Evolutionary conservation across 2,797 vertebrate genomes (phyloP).

Genomic region (Setipinna tenuifilis): DNA sequence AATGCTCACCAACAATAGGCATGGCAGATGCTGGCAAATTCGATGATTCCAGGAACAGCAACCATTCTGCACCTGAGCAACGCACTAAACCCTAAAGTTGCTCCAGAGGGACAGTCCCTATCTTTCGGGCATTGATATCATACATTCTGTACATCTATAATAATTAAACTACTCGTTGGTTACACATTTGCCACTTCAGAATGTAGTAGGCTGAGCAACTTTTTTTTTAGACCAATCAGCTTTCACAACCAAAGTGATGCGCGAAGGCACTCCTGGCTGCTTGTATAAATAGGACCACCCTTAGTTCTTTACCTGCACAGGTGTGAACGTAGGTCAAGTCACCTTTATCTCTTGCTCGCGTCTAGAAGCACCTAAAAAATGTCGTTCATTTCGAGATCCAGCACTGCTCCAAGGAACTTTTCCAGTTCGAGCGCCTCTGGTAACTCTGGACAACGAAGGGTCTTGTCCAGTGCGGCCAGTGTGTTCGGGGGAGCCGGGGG

Average conservation of each 20-base stretch:
- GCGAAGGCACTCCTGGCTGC: not conserved
- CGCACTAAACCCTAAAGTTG: too few species aligned
- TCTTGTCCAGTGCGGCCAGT: slow-evolving; percentile 33
- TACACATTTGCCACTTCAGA: not conserved
- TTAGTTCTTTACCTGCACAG: slow-evolving; percentile 40
- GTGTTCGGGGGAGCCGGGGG: slow-evolving; percentile 36
- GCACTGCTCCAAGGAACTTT: slow-evolving; percentile 30
- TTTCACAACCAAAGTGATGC: not conserved
- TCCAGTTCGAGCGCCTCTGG: slow-evolving; percentile 37
- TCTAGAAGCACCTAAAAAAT: slow-evolving; percentile 16
- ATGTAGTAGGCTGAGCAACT: not conserved
- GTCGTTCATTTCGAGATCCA: slow-evolving; percentile 32
- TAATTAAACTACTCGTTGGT: not conserved
- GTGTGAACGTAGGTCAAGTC: slow-evolving; percentile 22
- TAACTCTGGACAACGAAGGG: not conserved
- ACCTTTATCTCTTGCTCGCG: slow-evolving; percentile 14
- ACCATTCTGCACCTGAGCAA: too few species aligned
- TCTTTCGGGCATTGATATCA: too few species aligned
- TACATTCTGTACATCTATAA: not conserved
- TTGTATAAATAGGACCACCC: slow-evolving; percentile 44
- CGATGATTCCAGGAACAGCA: too few species aligned
- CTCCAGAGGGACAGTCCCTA: too few species aligned
- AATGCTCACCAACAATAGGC: too few species aligned
- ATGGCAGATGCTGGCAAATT: too few species aligned
- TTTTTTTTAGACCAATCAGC: not conserved